These are phyloP conservation scores for Equus quagga DNA, from an alignment of 2,113 vertebrate species.

Conservation along the genomic window DNA sequence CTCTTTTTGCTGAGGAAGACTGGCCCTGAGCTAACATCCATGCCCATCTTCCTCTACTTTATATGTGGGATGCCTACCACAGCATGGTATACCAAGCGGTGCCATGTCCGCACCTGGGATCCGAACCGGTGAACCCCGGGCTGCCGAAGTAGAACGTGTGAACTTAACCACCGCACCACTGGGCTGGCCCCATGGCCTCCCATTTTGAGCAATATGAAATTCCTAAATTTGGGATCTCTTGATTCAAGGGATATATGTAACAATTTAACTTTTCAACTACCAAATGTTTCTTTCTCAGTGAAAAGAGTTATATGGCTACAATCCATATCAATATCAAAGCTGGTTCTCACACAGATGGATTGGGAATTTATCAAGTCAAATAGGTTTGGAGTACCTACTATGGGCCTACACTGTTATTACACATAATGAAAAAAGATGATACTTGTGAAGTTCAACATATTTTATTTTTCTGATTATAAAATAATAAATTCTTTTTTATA, in stretches of 20 bases:
- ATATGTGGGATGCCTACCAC: too few species aligned
- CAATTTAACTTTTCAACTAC: constrained; percentile 13
- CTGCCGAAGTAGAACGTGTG: too few species aligned
- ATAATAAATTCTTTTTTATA: not conserved
- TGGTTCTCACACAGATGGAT: constrained; percentile 14
- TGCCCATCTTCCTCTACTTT: too few species aligned
- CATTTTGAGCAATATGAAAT: not conserved
- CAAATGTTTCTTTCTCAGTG: not conserved
- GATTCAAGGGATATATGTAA: not conserved
- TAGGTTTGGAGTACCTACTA: not conserved
- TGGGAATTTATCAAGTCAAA: constrained; percentile 34
- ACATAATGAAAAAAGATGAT: not conserved
- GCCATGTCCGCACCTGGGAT: too few species aligned
- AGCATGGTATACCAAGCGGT: too few species aligned
- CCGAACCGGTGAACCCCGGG: too few species aligned
- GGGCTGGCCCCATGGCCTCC: not conserved
- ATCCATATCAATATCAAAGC: constrained; percentile 17
- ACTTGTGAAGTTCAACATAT: not conserved
- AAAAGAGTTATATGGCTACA: not conserved
- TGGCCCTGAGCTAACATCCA: too few species aligned
- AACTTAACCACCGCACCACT: too few species aligned
- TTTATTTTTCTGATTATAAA: constrained; percentile 35
- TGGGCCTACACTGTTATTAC: not conserved
- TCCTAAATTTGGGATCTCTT: not conserved
- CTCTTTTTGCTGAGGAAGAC: too few species aligned